Percentiles rank a stretch among this genome's conserved stretches.
Conservation (phyloP, 2,888 invertebrate genomes). For the Pollenia labialis region DNA sequence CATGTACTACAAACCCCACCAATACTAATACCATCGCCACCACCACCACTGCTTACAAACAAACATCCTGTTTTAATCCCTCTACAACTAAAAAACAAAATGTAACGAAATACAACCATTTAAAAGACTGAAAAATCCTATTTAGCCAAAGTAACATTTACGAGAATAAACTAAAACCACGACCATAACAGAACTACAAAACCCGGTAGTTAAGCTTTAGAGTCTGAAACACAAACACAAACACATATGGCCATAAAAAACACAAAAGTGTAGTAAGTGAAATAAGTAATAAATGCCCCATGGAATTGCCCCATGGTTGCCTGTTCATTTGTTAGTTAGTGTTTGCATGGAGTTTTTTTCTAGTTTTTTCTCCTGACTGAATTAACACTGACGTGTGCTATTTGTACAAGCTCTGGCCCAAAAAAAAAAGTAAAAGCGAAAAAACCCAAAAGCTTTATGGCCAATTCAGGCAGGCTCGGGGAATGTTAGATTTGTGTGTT, state of each 20-base stretch:
- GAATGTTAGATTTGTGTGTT: slow-evolving; percentile 41
- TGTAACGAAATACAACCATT: slow-evolving; percentile 64
- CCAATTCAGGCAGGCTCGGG: slow-evolving; percentile 14
- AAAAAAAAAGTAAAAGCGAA: slow-evolving; percentile 26
- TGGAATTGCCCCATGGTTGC: slow-evolving; percentile 62
- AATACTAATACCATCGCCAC: background rate
- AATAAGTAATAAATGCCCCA: slow-evolving; percentile 58
- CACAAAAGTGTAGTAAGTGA: slow-evolving; percentile 9
- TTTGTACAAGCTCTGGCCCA: slow-evolving; percentile 63
- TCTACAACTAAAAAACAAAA: slow-evolving; percentile 63
- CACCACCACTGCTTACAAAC: background rate
- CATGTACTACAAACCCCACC: slow-evolving; percentile 72
- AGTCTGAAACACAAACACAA: slow-evolving; percentile 28
- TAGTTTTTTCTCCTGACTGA: slow-evolving; percentile 77
- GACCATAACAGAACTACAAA: slow-evolving; percentile 52
- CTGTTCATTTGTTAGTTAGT: slow-evolving; percentile 56
- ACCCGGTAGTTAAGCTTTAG: slow-evolving; percentile 62
- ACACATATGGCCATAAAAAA: background rate
- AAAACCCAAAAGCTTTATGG: slow-evolving; percentile 58
- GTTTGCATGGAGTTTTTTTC: slow-evolving; percentile 55
- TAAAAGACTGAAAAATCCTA: slow-evolving; percentile 36
- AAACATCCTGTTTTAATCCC: slow-evolving; percentile 55
- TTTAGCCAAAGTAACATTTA: slow-evolving; percentile 64
- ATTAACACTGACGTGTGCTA: slow-evolving; percentile 81
- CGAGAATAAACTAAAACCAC: slow-evolving; percentile 48